These are phyloP conservation scores for Nerophis ophidion DNA, from an alignment of 2,113 vertebrate genomes.

Conservation along the genomic window DNA sequence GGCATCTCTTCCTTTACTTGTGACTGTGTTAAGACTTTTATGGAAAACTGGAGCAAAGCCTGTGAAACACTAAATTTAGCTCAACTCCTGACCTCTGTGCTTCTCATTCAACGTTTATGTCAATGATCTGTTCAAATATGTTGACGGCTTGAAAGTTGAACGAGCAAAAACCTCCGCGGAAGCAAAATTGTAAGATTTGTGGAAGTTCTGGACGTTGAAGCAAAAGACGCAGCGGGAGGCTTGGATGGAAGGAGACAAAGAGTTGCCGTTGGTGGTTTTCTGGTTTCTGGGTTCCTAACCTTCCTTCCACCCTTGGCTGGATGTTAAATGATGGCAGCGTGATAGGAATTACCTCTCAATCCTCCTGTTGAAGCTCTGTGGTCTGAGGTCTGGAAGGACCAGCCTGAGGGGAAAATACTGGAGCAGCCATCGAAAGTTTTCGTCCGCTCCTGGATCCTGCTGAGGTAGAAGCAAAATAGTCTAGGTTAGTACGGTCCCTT, in stretches of 20 bases:
- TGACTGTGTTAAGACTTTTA: too few species aligned
- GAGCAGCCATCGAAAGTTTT: slow-evolving; percentile 34
- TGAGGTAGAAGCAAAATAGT: neutral
- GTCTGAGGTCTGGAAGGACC: slow-evolving; percentile 65
- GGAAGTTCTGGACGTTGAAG: neutral
- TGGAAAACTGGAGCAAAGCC: too few species aligned
- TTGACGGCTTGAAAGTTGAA: neutral
- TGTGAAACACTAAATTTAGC: too few species aligned
- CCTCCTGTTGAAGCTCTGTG: slow-evolving; percentile 62
- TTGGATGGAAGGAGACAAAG: slow-evolving; percentile 2
- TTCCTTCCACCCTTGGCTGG: slow-evolving; percentile 62
- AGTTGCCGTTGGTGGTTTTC: slow-evolving; percentile 47
- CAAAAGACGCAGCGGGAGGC: neutral
- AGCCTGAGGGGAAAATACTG: slow-evolving; percentile 37
- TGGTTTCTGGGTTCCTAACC: slow-evolving; percentile 63
- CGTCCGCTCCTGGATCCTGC: slow-evolving; percentile 20
- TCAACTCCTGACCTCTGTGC: too few species aligned
- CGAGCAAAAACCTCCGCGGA: neutral
- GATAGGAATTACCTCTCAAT: slow-evolving; percentile 72
- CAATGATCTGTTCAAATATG: too few species aligned
- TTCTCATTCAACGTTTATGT: too few species aligned
- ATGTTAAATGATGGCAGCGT: slow-evolving; percentile 68
- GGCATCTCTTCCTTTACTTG: too few species aligned
- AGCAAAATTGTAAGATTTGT: neutral
- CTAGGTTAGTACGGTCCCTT: slow-evolving; percentile 5